Percentiles rank a stretch among this genome's conserved stretches.
phyloP scores from a whole-genome alignment of 2,888 invertebrate species.

The Drosophila hamatofila region DNA sequence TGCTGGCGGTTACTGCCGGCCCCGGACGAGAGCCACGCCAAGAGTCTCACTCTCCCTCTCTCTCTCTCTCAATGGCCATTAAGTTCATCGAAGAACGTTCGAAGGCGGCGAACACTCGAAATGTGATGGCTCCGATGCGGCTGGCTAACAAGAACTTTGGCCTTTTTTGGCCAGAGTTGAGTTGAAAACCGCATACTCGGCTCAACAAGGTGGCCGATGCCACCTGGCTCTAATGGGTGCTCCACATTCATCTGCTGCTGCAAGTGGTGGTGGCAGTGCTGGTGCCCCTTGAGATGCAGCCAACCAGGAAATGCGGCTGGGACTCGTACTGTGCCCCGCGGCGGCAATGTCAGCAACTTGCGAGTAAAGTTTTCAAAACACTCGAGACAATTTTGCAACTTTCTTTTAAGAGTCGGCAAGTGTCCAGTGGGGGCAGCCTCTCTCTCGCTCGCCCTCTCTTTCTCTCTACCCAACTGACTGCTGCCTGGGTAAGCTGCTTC shows the following conservation, averaged over 20 bases:
- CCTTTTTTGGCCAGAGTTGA: constrained; percentile 42
- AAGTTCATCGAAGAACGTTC: constrained; percentile 77
- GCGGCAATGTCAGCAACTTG: constrained; percentile 45
- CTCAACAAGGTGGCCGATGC: constrained; percentile 67
- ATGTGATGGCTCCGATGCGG: constrained; percentile 34
- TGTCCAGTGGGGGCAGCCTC: constrained; percentile 26
- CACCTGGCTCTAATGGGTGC: constrained; percentile 57
- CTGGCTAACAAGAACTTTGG: constrained; percentile 42
- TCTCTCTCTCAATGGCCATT: constrained; percentile 71
- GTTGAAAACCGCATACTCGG: constrained; percentile 70
- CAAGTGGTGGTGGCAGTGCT: not conserved
- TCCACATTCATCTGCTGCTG: constrained; percentile 15
- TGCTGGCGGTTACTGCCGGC: constrained; percentile 14
- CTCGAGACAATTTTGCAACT: constrained; percentile 82
- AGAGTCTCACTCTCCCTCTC: not conserved
- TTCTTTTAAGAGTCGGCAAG: constrained; percentile 58
- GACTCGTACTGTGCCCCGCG: constrained; percentile 51
- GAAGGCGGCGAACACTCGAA: constrained; percentile 61
- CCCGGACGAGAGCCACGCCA: constrained; percentile 11
- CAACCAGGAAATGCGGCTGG: constrained; percentile 67
- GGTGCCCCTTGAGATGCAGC: constrained; percentile 62
- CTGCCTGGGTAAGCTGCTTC: constrained; percentile 29
- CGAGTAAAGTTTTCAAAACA: constrained; percentile 69
- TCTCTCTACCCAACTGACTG: not conserved
- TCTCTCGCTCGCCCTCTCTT: not conserved